Evolutionary conservation across 1,140 invertebrate genomes (phyloP).

Genomic region (Tetramorium alpestre): DNA sequence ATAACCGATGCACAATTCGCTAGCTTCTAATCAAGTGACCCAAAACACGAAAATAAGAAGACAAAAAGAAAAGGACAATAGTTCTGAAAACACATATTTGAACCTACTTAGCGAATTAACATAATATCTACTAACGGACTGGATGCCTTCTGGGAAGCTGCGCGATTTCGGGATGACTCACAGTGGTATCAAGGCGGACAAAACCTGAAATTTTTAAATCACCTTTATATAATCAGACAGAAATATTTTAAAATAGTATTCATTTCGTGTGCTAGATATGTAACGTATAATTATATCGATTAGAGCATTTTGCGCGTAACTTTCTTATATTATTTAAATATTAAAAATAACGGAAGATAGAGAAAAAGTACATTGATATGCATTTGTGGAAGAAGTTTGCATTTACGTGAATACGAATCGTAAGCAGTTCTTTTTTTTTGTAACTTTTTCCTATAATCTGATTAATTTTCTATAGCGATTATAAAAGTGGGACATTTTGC

Average conservation of each 20-base stretch:
- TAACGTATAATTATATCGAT: not conserved
- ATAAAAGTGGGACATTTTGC: not conserved
- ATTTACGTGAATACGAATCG: too few species aligned
- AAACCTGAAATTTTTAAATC: conserved; percentile 9
- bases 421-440: too few species aligned
- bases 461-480: not conserved
- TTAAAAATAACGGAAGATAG: not conserved
- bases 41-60: not conserved
- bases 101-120: conserved; percentile 6
- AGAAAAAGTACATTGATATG: not conserved
- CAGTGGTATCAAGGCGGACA: not conserved
- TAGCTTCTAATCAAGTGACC: conserved; percentile 5
- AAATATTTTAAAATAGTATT: not conserved
- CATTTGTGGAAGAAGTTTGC: not conserved
- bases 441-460: too few species aligned
- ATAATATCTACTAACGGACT: conserved; percentile 16
- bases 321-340: not conserved
- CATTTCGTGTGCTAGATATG: not conserved
- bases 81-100: conserved; percentile 18
- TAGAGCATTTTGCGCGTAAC: not conserved
- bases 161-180: not conserved
- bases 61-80: not conserved
- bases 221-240: not conserved
- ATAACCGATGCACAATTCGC: conserved; percentile 14
- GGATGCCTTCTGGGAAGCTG: conserved; percentile 8